Conservation (phyloP, 37 sponge, comb jelly and placozoan genomes). For the Aplysina aerophoba region DNA sequence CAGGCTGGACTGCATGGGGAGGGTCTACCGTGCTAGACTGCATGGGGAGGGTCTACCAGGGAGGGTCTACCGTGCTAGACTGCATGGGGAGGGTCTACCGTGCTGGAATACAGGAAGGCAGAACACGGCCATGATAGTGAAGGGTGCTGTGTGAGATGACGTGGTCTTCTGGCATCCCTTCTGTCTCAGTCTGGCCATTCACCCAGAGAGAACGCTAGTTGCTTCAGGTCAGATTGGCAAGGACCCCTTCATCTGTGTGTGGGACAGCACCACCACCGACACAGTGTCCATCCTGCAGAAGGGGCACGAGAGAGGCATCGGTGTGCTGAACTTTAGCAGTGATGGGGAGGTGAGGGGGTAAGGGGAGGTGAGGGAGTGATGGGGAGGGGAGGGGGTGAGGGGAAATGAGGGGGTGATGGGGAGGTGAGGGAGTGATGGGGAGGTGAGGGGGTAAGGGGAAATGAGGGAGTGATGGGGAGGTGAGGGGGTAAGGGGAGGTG, state of each 20-base stretch:
- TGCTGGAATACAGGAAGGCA: too few relatives aligned
- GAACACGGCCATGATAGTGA: too few relatives aligned
- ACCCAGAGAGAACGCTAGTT: conserved; percentile 85
- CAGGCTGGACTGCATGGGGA: too few relatives aligned
- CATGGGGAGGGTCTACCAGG: not conserved
- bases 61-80: too few relatives aligned
- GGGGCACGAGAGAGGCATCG: conserved; percentile 83
- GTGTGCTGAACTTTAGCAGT: conserved; percentile 80
- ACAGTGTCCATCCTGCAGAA: conserved; percentile 88
- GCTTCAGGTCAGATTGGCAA: conserved; percentile 96
- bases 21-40: not conserved
- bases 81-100: too few relatives aligned
- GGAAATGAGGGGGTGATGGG: too few relatives aligned
- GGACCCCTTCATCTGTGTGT: conserved; percentile 87
- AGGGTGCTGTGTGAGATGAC: not conserved
- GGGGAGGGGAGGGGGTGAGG: too few relatives aligned
- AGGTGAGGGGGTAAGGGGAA: too few relatives aligned
- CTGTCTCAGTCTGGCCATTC: conserved; percentile 78
- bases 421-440: too few relatives aligned
- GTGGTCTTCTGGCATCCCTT: not conserved
- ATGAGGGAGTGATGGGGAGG: too few relatives aligned
- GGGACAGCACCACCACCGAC: conserved; percentile 82
- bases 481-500: too few relatives aligned
- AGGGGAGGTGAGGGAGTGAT: too few relatives aligned
- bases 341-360: conserved; percentile 73